A percentile compares a stretch with the other conserved stretches of the same genome.
phyloP scores from a whole-genome alignment of 1,140 invertebrate species.

The Druon quercuslanigerum region DNA sequence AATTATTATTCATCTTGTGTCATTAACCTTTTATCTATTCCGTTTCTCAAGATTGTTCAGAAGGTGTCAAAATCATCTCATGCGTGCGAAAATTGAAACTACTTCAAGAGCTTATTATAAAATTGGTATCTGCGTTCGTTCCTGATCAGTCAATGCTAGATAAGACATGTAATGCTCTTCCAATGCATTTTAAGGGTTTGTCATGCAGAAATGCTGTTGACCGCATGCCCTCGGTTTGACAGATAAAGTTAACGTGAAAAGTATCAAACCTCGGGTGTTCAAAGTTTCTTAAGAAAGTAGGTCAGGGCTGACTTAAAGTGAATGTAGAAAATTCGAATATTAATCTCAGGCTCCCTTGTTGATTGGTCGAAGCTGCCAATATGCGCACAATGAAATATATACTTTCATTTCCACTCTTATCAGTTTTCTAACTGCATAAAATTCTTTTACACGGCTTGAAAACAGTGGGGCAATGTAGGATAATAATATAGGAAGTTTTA shows the following conservation, averaged over 20 bases:
- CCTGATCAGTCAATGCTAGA: constrained; percentile 6
- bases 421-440: background rate
- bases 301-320: constrained; percentile 45
- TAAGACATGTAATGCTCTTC: background rate
- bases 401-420: constrained; percentile 16
- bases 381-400: background rate
- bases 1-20: no score
- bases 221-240: constrained; percentile 50
- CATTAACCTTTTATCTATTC: no score
- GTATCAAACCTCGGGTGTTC: constrained; percentile 44
- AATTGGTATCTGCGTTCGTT: background rate
- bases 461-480: no score
- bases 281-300: constrained; percentile 54
- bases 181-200: constrained; percentile 31
- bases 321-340: constrained; percentile 32
- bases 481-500: no score
- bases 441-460: no score
- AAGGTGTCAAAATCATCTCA: no score
- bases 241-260: constrained; percentile 51
- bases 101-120: background rate
- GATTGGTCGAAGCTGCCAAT: constrained; percentile 15
- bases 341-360: background rate
- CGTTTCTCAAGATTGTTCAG: no score
- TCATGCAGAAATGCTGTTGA: constrained; percentile 52
- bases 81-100: background rate